These are phyloP conservation scores for Hirudo medicinalis DNA, from an alignment of 1,140 invertebrate species.

Conservation along the genomic window DNA sequence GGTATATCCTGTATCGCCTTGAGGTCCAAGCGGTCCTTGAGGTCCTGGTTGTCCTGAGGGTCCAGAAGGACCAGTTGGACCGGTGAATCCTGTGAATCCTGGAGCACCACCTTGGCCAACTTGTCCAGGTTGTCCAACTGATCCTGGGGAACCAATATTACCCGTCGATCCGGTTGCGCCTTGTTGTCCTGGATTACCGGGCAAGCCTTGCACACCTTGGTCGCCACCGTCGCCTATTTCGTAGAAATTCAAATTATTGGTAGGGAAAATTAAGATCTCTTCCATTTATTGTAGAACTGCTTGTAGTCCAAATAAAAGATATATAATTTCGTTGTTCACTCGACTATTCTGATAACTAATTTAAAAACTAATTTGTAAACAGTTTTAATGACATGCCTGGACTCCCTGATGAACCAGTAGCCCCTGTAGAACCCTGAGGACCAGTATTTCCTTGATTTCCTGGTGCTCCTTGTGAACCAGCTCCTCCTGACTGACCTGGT, in stretches of 20 bases:
- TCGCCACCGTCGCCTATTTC: neutral
- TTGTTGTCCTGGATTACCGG: neutral
- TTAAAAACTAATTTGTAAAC: neutral
- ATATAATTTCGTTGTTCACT: too few species aligned
- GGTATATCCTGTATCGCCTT: conserved; percentile 4
- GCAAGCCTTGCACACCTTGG: neutral
- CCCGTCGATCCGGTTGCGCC: conserved; percentile 8
- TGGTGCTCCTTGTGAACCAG: conserved; percentile 6
- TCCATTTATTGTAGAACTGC: too few species aligned
- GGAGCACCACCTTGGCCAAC: conserved; percentile 1
- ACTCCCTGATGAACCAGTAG: neutral
- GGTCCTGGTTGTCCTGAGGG: conserved; percentile 3
- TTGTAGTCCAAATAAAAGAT: too few species aligned
- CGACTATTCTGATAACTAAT: too few species aligned
- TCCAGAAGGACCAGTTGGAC: neutral
- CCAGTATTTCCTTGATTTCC: conserved; percentile 15
- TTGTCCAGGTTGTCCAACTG: conserved; percentile 10
- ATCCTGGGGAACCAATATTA: neutral
- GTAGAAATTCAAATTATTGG: neutral
- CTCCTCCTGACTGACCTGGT: conserved; percentile 14
- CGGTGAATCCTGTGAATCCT: conserved; percentile 5
- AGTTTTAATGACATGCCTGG: neutral
- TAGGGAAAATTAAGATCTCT: too few species aligned
- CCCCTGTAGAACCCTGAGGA: neutral
- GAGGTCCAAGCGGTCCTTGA: conserved; percentile 11